A percentile compares a stretch with the other conserved stretches of the same genome.
These are phyloP conservation scores for Diadema setosum DNA, from an alignment of 35 echinoderm and acorn worm genomes.

Conservation along the genomic window DNA sequence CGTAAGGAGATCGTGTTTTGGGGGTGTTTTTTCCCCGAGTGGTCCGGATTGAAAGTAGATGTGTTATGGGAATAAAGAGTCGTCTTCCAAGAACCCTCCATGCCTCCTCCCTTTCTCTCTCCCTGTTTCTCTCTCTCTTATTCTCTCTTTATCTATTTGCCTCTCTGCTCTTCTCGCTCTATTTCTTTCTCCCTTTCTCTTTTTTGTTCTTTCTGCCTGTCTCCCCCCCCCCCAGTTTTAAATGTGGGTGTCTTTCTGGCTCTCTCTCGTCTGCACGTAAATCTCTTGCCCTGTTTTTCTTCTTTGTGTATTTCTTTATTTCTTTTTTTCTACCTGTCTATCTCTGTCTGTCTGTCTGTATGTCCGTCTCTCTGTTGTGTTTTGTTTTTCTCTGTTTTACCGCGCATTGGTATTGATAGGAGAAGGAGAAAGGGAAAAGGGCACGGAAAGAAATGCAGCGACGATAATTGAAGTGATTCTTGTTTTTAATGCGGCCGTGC, in stretches of 20 bases:
- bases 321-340: neutral
- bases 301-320: neutral
- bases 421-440: no score
- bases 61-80: neutral
- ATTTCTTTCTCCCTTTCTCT: neutral
- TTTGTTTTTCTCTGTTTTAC: neutral
- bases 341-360: neutral
- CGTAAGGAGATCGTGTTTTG: no score
- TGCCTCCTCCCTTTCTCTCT: neutral
- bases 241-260: neutral
- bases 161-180: neutral
- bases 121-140: neutral
- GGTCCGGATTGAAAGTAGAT: no score
- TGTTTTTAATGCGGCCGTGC: no score
- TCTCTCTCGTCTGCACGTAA: neutral
- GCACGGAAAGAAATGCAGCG: no score
- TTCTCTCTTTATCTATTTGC: neutral
- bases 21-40: no score
- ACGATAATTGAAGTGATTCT: no score
- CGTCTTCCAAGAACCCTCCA: neutral
- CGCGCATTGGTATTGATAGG: no score
- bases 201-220: neutral
- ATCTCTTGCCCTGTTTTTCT: neutral
- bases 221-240: neutral
- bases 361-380: neutral